Conservation (phyloP, 1,140 invertebrate genomes). For the Tetramorium alpestre region DNA sequence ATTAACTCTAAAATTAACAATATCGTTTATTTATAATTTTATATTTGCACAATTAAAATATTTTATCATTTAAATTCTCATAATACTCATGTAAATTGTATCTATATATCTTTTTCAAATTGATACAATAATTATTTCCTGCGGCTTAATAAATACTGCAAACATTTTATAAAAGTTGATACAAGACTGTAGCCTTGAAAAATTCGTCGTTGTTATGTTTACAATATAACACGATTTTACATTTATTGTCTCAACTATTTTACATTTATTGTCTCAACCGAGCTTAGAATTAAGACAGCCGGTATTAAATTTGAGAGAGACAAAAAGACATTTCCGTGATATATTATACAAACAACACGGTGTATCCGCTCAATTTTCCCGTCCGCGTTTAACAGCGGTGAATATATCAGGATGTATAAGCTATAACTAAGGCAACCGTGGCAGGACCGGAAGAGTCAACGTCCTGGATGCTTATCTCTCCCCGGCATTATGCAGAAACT, state of each 20-base stretch:
- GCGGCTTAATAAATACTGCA: background rate
- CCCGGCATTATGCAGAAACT: conserved; percentile 58
- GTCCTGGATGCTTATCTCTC: conserved; percentile 58
- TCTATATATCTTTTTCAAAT: background rate
- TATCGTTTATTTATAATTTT: background rate
- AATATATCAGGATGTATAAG: conserved; percentile 13
- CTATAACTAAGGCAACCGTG: conserved; percentile 26
- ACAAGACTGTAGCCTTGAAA: background rate
- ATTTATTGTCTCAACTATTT: background rate
- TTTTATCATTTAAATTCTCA: background rate
- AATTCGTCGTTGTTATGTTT: background rate
- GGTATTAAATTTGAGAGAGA: background rate
- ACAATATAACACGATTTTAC: background rate
- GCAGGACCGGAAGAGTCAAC: conserved; percentile 55
- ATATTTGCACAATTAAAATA: background rate
- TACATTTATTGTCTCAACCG: no score
- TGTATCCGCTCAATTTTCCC: conserved; percentile 44
- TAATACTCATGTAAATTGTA: background rate
- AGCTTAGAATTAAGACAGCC: background rate
- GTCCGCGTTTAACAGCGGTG: conserved; percentile 14
- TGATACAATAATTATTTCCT: background rate
- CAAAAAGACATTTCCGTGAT: background rate
- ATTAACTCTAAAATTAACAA: conserved; percentile 11
- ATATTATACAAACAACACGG: conserved; percentile 1
- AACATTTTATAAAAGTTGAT: no score